Evolutionary conservation across 2,888 invertebrate genomes (phyloP), one percentile per base, ranked within the genome.

Genomic region (Archaeoteleia sp.): DNA sequence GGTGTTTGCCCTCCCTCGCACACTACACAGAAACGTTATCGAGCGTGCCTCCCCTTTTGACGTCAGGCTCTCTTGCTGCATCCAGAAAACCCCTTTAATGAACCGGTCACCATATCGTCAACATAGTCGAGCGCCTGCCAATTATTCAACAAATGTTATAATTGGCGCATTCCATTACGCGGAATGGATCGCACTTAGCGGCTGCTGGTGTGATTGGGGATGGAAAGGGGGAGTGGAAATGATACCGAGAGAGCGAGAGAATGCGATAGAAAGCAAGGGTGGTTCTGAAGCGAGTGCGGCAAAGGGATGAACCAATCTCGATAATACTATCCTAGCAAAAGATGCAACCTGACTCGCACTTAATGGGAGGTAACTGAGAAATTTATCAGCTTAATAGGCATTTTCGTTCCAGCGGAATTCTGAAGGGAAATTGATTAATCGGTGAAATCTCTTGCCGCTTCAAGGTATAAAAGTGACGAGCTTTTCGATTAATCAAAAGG

Each of bases 141-240:
- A 83, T 83, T 83, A 83, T 83, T 83, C 83, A 82, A 80, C 82
- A 83, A 83, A 83, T 82, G 82, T 83, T 82, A 82, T 83, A 83
- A 83, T 83, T 83, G 82, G 82, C 78, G 82, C 83, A 83, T 83
- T 83, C 83, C 83, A 83, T 83, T 83, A 83, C 80, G 78, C 79
- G 78, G 83, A 83, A 83, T 83, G 82, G 83, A 83, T 83, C 83
- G 83, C 83, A 83, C 83, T 83, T 83, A 83, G 82, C 77, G 78
- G 81, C 78, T 77, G 71, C 73, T 74, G 82, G 81, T 82, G 82
- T 82, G 83, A 83, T 83, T 83, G 82, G 82, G 53, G 20, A 14
- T 17, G 32, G 30, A 39, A 9, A 12, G 29, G 49, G 30, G 57
- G 23, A 23, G 58, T 54, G 53, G 60, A 30, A 45, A 25, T 53